These are phyloP conservation scores for Zootoca vivipara DNA, from an alignment of 2,113 vertebrate species.

Conservation along the genomic window DNA sequence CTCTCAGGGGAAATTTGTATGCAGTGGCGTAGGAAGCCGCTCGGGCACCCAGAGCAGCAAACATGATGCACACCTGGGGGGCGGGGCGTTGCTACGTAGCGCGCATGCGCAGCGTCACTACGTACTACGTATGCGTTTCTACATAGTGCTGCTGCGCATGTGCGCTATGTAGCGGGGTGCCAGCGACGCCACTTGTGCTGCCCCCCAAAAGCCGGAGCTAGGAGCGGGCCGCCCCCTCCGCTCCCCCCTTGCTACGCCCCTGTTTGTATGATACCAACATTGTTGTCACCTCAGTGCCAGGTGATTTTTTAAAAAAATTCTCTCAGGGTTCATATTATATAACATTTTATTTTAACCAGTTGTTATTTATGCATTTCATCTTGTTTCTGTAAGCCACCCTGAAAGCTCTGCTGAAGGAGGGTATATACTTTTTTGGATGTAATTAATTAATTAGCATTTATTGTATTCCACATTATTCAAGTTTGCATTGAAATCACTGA, in stretches of 20 bases:
- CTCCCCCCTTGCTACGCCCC: too few relatives aligned
- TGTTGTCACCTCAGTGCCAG: background rate
- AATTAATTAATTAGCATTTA: background rate
- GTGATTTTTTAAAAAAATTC: background rate
- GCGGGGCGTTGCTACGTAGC: too few relatives aligned
- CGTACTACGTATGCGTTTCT: too few relatives aligned
- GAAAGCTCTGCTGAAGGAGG: background rate
- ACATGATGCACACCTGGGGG: too few relatives aligned
- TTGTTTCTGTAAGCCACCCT: background rate
- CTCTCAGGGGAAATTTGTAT: background rate
- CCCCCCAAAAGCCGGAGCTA: too few relatives aligned
- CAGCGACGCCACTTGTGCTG: too few relatives aligned
- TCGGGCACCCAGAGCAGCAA: too few relatives aligned
- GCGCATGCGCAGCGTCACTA: too few relatives aligned
- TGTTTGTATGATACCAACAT: background rate
- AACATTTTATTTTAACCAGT: background rate
- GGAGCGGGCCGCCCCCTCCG: too few relatives aligned
- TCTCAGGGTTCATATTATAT: background rate
- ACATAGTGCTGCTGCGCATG: too few relatives aligned
- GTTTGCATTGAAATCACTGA: background rate
- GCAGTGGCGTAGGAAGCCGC: too few relatives aligned
- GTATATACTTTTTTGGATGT: background rate
- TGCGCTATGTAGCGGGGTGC: too few relatives aligned
- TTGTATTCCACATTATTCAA: background rate
- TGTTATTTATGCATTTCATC: background rate